These are phyloP conservation scores for Coleophora flavipennella DNA, from an alignment of 2,888 invertebrate species.

Conservation along the genomic window DNA sequence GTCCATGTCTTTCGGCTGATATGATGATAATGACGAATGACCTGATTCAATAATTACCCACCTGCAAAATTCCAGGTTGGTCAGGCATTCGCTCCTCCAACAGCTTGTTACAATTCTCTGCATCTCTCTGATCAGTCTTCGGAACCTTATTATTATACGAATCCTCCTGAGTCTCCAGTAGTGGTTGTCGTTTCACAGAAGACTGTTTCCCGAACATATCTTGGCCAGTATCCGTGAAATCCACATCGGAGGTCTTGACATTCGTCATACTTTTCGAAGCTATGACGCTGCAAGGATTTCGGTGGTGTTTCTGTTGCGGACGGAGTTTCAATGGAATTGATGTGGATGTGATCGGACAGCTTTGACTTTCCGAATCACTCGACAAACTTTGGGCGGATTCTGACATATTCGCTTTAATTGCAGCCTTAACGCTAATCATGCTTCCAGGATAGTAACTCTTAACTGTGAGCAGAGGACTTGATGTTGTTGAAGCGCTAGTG, in stretches of 20 bases:
- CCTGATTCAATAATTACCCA: conserved; percentile 29
- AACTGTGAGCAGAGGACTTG: conserved; percentile 78
- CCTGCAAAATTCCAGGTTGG: conserved; percentile 76
- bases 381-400: conserved; percentile 79
- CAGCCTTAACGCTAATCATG: conserved; percentile 75
- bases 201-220: conserved; percentile 40
- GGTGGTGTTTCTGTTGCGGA: conserved; percentile 56
- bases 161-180: conserved; percentile 56
- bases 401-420: conserved; percentile 66
- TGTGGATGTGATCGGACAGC: conserved; percentile 59
- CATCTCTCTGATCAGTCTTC: conserved; percentile 56
- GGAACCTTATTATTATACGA: conserved; percentile 66
- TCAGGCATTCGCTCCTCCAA: conserved; percentile 38
- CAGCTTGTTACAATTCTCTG: conserved; percentile 31
- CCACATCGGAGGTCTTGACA: conserved; percentile 68
- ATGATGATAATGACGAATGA: no score
- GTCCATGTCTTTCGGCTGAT: no score
- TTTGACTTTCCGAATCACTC: conserved; percentile 75
- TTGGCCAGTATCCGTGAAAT: conserved; percentile 57
- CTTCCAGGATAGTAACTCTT: conserved; percentile 76
- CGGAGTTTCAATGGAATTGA: conserved; percentile 71
- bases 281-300: conserved; percentile 52
- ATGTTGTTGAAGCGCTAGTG: conserved; percentile 76
- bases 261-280: conserved; percentile 76
- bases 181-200: conserved; percentile 64